Evolutionary conservation across 2,797 vertebrate genomes (phyloP).

Genomic region (Sibirionetta formosa): DNA sequence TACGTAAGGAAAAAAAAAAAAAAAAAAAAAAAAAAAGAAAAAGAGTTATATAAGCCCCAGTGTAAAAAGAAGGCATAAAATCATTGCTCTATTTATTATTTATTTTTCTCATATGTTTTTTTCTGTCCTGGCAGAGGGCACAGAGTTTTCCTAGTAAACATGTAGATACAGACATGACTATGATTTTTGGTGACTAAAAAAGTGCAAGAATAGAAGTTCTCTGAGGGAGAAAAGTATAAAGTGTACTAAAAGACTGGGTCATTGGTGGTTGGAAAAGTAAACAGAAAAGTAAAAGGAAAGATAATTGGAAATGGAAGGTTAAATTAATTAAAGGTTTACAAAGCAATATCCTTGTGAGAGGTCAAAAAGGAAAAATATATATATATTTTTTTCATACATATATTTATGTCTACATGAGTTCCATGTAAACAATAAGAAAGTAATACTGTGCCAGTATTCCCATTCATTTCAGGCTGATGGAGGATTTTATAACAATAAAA

Average conservation of each 20-base stretch:
- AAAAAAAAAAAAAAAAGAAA: not conserved
- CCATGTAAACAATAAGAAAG: not conserved
- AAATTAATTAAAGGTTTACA: constrained; percentile 27
- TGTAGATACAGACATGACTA: not conserved
- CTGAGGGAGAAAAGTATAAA: constrained; percentile 7
- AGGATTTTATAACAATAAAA: not conserved
- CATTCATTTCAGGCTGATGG: not conserved
- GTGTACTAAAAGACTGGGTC: not conserved
- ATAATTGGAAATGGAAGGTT: not conserved
- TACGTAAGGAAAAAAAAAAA: not conserved
- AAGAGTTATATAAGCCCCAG: fast-evolving
- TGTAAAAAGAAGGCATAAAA: not conserved
- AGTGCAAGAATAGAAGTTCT: not conserved
- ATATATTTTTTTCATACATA: not conserved
- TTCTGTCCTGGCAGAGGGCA: not conserved
- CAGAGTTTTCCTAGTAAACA: not conserved
- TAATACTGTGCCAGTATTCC: not conserved
- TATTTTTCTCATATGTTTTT: not conserved
- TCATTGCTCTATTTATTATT: not conserved
- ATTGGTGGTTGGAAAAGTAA: not conserved
- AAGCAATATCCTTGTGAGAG: not conserved
- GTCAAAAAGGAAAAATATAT: not conserved
- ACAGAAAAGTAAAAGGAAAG: not conserved
- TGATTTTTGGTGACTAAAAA: not conserved
- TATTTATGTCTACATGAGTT: not conserved